phyloP scores from a whole-genome alignment of 2,797 vertebrate genomes.

The Gila robusta region DNA sequence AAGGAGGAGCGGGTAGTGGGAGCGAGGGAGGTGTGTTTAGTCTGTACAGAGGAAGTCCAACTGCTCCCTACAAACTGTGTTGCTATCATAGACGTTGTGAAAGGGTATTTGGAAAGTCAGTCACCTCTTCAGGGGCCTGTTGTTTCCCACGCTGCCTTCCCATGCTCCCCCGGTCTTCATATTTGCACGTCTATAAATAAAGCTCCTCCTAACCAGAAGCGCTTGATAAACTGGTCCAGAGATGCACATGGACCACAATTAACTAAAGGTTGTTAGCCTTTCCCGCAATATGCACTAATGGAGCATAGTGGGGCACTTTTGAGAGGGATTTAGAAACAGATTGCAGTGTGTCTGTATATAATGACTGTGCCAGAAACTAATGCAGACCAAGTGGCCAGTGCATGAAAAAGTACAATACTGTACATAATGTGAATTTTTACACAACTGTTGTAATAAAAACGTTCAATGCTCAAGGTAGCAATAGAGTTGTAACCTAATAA shows the following conservation, averaged over 20 bases:
- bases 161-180: conserved; percentile 66
- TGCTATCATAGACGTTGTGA: conserved; percentile 66
- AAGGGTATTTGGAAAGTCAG: conserved; percentile 77
- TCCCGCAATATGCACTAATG: conserved; percentile 17
- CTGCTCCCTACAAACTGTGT: conserved; percentile 49
- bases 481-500: not conserved
- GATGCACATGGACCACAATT: conserved; percentile 36
- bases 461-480: not conserved
- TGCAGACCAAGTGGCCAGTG: not conserved
- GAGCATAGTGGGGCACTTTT: conserved; percentile 4
- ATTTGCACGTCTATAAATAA: conserved; percentile 69
- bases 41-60: conserved; percentile 55
- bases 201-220: conserved; percentile 45
- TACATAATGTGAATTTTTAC: not conserved
- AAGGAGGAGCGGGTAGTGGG: conserved; percentile 33
- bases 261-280: conserved; percentile 26
- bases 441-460: not conserved
- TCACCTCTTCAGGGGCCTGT: conserved; percentile 68
- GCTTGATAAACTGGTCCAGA: conserved; percentile 47
- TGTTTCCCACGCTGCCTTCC: conserved; percentile 81
- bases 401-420: not conserved
- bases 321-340: not conserved
- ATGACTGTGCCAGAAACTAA: not conserved
- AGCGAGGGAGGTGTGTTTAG: conserved; percentile 53
- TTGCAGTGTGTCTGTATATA: not conserved